These are phyloP conservation scores for Drosophila limbata DNA, from an alignment of 2,888 invertebrate genomes.

Conservation along the genomic window DNA sequence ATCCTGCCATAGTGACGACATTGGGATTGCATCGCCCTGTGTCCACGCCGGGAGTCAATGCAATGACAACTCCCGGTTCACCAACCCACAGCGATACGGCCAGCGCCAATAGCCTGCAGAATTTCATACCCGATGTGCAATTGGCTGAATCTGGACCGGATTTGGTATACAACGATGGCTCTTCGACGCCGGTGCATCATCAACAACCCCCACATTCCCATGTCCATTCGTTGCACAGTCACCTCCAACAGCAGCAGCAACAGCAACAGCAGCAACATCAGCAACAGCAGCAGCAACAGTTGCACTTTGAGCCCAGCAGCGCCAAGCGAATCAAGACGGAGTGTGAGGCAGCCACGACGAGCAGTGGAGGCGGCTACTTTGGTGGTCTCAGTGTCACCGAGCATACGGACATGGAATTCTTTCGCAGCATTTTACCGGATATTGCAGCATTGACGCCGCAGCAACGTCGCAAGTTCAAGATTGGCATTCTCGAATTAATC, in stretches of 20 bases:
- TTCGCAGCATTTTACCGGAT: slow-evolving; percentile 87
- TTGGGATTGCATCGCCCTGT: slow-evolving; percentile 48
- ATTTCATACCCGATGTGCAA: slow-evolving; percentile 83
- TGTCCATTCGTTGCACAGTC: slow-evolving; percentile 48
- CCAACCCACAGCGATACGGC: slow-evolving; percentile 82
- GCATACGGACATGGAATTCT: slow-evolving; percentile 85
- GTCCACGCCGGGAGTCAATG: slow-evolving; percentile 24
- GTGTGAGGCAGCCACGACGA: slow-evolving; percentile 74
- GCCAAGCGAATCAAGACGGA: slow-evolving; percentile 83
- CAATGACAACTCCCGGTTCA: slow-evolving; percentile 47
- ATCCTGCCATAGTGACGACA: slow-evolving; percentile 74
- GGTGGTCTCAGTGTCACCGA: slow-evolving; percentile 69
- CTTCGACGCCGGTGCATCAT: slow-evolving; percentile 56
- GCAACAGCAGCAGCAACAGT: slow-evolving; percentile 39
- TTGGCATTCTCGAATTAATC: slow-evolving; percentile 86
- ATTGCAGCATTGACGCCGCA: slow-evolving; percentile 86
- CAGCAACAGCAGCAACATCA: slow-evolving; percentile 37
- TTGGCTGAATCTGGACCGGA: slow-evolving; percentile 73
- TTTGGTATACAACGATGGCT: slow-evolving; percentile 58
- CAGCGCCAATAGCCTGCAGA: slow-evolving; percentile 83
- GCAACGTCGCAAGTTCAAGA: slow-evolving; percentile 87
- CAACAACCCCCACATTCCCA: slow-evolving; percentile 55
- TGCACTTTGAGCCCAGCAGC: slow-evolving; percentile 49
- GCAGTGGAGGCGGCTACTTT: slow-evolving; percentile 48
- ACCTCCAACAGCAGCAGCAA: slow-evolving; percentile 48